Conservation (phyloP, 2,113 vertebrate genomes). For the Gopherus flavomarginatus region DNA sequence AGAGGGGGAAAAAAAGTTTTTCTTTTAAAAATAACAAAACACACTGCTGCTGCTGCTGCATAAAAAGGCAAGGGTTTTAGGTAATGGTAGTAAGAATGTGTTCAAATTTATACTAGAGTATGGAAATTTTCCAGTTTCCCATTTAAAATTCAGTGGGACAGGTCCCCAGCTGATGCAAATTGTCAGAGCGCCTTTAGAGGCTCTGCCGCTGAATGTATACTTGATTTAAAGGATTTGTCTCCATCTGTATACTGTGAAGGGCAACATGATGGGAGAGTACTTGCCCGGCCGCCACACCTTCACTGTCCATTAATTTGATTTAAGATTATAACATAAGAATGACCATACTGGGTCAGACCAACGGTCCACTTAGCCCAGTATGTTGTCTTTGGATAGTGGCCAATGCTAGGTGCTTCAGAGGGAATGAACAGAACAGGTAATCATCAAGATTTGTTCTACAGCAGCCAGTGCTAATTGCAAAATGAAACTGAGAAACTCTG, state of each 20-base stretch:
- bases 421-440: too few relatives aligned
- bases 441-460: neutral
- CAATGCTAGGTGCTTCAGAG: too few relatives aligned
- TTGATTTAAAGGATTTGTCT: neutral
- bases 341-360: too few relatives aligned
- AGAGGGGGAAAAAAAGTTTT: constrained; percentile 43
- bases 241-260: neutral
- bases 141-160: neutral
- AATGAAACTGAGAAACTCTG: constrained; percentile 28
- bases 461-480: constrained; percentile 4
- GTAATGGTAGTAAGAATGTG: constrained; percentile 6
- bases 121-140: neutral
- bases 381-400: too few relatives aligned
- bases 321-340: too few relatives aligned
- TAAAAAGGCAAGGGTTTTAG: neutral
- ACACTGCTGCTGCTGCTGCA: neutral
- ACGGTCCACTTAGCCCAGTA: too few relatives aligned
- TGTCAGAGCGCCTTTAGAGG: neutral
- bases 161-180: neutral
- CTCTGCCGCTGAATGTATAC: neutral
- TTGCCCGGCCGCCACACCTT: neutral
- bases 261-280: neutral
- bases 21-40: constrained; percentile 47
- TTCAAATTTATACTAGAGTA: constrained; percentile 9
- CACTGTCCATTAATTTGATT: neutral